Evolutionary conservation across 2,113 vertebrate genomes (phyloP).

Genomic region (Bujurquina vittata): DNA sequence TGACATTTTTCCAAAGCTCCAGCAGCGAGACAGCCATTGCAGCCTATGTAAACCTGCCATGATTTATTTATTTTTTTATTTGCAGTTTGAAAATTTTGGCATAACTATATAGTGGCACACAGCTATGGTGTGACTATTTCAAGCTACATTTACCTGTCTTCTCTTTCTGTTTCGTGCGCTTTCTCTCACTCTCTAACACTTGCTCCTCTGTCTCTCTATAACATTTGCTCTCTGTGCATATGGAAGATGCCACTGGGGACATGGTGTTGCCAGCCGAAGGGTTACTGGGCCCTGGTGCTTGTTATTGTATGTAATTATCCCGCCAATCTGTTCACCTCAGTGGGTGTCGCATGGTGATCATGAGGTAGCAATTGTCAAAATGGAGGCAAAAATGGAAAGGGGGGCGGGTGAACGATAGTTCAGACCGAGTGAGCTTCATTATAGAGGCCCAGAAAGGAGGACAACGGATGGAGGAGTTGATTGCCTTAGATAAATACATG

Average conservation of each 20-base stretch:
- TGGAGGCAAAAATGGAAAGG: conserved; percentile 64
- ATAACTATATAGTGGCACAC: no score
- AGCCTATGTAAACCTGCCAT: no score
- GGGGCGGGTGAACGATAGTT: conserved; percentile 60
- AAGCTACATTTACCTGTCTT: no score
- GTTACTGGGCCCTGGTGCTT: conserved; percentile 90
- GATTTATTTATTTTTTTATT: no score
- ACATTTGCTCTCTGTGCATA: conserved; percentile 81
- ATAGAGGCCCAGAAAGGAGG: conserved; percentile 32
- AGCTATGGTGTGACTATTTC: no score
- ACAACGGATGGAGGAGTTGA: conserved; percentile 54
- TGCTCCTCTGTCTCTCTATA: not conserved
- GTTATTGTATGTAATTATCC: conserved; percentile 99
- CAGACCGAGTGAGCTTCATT: conserved; percentile 65
- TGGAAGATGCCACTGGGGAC: conserved; percentile 92
- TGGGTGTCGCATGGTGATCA: conserved; percentile 92
- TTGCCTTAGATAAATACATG: conserved; percentile 62
- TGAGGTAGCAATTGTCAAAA: conserved; percentile 92
- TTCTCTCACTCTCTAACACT: not conserved
- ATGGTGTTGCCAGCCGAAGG: conserved; percentile 91
- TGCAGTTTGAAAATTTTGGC: no score
- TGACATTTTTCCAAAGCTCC: no score
- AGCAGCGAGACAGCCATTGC: no score
- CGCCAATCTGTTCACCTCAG: conserved; percentile 99
- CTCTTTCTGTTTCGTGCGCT: not conserved